These are phyloP conservation scores for Choloepus hoffmanni DNA, from an alignment of 2,113 vertebrate genomes.

Conservation along the genomic window DNA sequence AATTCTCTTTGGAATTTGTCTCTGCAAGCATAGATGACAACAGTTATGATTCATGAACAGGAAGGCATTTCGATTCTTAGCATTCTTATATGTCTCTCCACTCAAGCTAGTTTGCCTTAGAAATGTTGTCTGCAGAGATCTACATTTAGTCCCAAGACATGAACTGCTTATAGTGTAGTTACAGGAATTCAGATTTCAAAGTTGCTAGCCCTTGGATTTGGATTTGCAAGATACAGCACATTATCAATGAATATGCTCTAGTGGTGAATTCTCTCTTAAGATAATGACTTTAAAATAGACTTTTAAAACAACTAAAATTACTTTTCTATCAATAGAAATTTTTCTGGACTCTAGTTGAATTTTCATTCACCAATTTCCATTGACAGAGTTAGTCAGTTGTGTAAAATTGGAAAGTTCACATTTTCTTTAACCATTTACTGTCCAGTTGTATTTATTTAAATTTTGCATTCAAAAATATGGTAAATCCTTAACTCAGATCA, in stretches of 20 bases:
- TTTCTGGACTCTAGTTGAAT: background rate
- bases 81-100: background rate
- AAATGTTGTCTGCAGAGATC: background rate
- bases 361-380: background rate
- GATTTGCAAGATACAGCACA: background rate
- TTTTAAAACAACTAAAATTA: slow-evolving; percentile 49
- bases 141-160: background rate
- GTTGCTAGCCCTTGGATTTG: background rate
- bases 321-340: background rate
- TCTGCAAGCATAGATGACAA: background rate
- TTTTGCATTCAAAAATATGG: background rate
- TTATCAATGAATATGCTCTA: background rate
- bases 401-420: background rate
- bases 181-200: background rate
- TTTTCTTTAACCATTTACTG: background rate
- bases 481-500: background rate
- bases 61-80: background rate
- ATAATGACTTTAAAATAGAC: background rate
- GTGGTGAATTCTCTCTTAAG: background rate
- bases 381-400: background rate
- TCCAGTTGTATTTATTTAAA: background rate
- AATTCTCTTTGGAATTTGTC: too few species aligned
- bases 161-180: background rate
- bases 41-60: background rate
- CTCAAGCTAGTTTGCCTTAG: background rate